Conservation (phyloP, 2,888 invertebrate genomes). For the Brachyptera risi region DNA sequence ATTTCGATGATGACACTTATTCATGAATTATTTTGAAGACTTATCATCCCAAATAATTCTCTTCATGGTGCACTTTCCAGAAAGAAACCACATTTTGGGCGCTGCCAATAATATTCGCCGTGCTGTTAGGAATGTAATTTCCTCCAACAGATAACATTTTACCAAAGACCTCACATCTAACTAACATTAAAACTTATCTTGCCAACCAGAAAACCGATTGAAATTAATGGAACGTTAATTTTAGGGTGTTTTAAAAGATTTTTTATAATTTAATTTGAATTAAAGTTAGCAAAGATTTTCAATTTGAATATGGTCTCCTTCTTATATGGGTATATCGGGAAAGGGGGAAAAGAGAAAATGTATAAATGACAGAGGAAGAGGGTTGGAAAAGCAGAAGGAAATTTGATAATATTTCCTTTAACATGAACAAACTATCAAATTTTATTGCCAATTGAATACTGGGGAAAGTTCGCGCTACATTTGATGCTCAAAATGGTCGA, state of each 20-base stretch:
- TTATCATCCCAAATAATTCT: too few species aligned
- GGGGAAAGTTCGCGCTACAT: slow-evolving; percentile 30
- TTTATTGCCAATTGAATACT: slow-evolving; percentile 33
- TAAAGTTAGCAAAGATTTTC: slow-evolving; percentile 11
- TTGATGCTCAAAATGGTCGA: slow-evolving; percentile 27
- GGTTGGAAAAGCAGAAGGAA: slow-evolving; percentile 25
- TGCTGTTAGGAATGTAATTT: too few species aligned
- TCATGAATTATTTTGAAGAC: too few species aligned
- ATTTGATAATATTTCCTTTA: slow-evolving; percentile 32
- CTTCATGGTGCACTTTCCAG: too few species aligned
- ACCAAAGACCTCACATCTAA: too few species aligned
- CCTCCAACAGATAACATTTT: too few species aligned
- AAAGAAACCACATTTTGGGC: too few species aligned
- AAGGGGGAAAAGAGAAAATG: slow-evolving; percentile 4
- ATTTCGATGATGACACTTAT: too few species aligned
- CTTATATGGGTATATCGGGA: not conserved
- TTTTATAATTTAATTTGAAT: slow-evolving; percentile 21
- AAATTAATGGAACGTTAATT: slow-evolving; percentile 21
- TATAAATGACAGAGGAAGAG: not conserved
- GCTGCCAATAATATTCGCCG: too few species aligned
- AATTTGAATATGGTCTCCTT: slow-evolving; percentile 3
- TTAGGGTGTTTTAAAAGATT: slow-evolving; percentile 14
- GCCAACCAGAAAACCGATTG: slow-evolving; percentile 12
- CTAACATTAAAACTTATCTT: slow-evolving; percentile 4
- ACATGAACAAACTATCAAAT: slow-evolving; percentile 31